Evolutionary conservation across 2,113 vertebrate species (phyloP), one percentile per base, ranked within the genome.

Genomic region (Hemicordylus capensis): DNA sequence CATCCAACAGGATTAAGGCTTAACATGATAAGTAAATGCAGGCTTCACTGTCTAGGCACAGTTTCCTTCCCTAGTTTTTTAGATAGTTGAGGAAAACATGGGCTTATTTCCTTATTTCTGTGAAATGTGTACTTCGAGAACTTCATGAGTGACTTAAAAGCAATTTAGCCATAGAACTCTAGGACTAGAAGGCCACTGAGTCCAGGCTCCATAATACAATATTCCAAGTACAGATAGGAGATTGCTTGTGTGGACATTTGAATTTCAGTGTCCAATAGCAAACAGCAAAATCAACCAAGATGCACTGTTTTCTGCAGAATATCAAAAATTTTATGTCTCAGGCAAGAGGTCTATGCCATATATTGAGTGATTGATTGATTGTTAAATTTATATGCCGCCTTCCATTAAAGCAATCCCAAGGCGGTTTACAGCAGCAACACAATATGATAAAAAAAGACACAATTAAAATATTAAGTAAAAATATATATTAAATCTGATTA

Each of bases 1-100:
- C 19, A 31, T 90, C 72, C 87, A 63, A 78, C 84, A 24, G 84
- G 51, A 59, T 51, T 72, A 76, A 72, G 37, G n/a, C 67, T 75
- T 88, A 88, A 1, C 81, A 67, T 82, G 84, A 1, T 78, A 77
- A 39, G 77, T 64, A 81, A 92, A 78, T 79, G 26, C 51, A 76
- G 81, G 84, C 73, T 8, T 20, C 63, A 66, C 73, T 1, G 4
- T 61, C 82, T 86, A 6, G 54, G 39, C 31, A 86, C 11, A 75
- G 81, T 87, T 86, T 81, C 10, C 56, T 19, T 84, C 80, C 34
- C 54, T 28, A 22, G 4, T 87, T 90, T 24, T 64, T 0, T 81
- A 24, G 70, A 22, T 63, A 34, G 54, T 83, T 2, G 2, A 15
- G 24, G 9, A 74, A 76, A 90, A 89, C 28, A 72, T 56, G 72